Evolutionary conservation across 1,140 invertebrate genomes (phyloP).

Genomic region (Lasioglossum albipes): DNA sequence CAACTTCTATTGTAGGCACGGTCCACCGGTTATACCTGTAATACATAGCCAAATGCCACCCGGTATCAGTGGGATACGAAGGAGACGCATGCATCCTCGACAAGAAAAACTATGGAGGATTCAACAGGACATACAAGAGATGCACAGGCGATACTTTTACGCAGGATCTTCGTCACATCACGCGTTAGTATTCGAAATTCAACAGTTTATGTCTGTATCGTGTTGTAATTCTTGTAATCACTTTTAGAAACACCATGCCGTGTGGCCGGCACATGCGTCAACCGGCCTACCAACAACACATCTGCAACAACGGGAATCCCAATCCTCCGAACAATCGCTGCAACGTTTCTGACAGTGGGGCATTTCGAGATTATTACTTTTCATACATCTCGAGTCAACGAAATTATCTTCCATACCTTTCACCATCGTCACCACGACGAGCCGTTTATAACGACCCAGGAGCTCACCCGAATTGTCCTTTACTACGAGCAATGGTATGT

Average conservation of each 20-base stretch:
- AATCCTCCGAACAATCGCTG: conserved; percentile 61
- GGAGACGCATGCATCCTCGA: conserved; percentile 85
- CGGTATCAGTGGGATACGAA: conserved; percentile 58
- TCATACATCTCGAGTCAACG: background rate
- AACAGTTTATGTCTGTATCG: background rate
- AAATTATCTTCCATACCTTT: conserved; percentile 39
- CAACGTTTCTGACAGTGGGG: conserved; percentile 50
- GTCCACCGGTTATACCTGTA: conserved; percentile 52
- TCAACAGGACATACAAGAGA: conserved; percentile 87
- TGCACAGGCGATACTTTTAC: conserved; percentile 83
- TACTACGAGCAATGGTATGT: conserved; percentile 62
- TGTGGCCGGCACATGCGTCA: conserved; percentile 66
- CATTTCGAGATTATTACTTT: conserved; percentile 59
- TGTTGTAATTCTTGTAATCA: conserved; percentile 17
- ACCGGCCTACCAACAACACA: conserved; percentile 47
- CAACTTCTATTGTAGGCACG: conserved; percentile 65
- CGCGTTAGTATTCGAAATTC: conserved; percentile 61
- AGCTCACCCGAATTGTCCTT: conserved; percentile 64
- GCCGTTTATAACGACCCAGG: conserved; percentile 80
- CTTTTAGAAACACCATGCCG: conserved; percentile 62
- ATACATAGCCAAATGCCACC: conserved; percentile 42
- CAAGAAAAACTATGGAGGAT: conserved; percentile 87
- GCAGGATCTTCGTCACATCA: conserved; percentile 68
- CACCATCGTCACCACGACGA: conserved; percentile 76
- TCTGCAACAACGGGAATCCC: conserved; percentile 54